Evolutionary conservation across 2,113 vertebrate genomes (phyloP).

Genomic region (Butorides virescens): DNA sequence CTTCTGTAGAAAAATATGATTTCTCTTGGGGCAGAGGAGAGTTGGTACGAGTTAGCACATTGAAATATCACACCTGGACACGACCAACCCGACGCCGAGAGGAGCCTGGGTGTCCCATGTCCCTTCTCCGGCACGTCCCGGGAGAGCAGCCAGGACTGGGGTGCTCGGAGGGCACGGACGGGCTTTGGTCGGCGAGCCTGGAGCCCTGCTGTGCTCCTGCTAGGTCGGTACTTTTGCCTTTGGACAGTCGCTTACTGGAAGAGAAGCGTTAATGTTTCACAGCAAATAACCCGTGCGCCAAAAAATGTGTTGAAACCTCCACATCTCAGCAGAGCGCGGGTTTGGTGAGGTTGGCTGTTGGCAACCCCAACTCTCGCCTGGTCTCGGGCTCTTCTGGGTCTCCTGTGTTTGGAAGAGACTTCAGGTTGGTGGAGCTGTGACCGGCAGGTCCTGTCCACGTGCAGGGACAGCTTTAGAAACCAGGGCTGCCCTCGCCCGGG

Average conservation of each 20-base stretch:
- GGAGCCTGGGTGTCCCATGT: background rate
- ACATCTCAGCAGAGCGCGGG: background rate
- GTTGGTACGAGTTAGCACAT: no score
- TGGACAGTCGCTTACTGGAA: accelerated
- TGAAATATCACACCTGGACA: background rate
- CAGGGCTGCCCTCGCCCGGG: accelerated
- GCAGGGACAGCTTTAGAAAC: background rate
- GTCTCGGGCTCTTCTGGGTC: background rate
- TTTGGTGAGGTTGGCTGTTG: background rate
- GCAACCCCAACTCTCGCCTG: background rate
- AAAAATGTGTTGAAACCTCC: background rate
- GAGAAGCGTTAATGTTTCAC: background rate
- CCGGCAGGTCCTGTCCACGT: background rate
- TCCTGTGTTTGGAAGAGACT: background rate
- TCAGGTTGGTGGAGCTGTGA: background rate
- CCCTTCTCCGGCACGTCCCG: background rate
- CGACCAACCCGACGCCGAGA: background rate
- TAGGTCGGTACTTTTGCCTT: accelerated
- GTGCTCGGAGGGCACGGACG: background rate
- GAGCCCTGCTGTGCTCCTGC: background rate
- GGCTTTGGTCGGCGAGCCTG: background rate
- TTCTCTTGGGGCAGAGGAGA: background rate
- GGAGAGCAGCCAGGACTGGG: background rate
- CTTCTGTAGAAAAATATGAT: background rate
- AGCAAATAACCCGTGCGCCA: background rate